Percentiles rank a stretch among this genome's conserved stretches.
Conservation (phyloP, 2,888 invertebrate species). For the Atethmia centrago region DNA sequence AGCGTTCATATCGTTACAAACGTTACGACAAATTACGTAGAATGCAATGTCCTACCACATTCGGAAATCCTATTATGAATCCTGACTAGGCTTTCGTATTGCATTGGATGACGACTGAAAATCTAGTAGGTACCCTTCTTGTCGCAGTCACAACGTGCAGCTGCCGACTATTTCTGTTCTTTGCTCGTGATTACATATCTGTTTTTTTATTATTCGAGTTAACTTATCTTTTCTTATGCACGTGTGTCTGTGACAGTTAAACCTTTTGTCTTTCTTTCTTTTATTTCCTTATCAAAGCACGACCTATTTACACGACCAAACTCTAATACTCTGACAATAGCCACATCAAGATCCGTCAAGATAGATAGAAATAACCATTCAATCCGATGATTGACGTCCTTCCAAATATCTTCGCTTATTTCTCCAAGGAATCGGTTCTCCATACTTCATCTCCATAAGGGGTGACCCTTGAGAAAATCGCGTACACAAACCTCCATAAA, state of each 20-base stretch:
- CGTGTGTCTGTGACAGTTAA: not conserved
- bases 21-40: not conserved
- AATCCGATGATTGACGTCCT: constrained; percentile 41
- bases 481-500: constrained; percentile 58
- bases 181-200: too few species aligned
- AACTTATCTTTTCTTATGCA: too few species aligned
- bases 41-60: not conserved
- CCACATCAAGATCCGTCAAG: constrained; percentile 7
- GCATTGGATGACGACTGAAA: too few species aligned
- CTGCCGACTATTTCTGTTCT: too few species aligned
- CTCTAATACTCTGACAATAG: constrained; percentile 30
- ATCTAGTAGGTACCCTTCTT: too few species aligned
- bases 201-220: too few species aligned
- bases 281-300: not conserved
- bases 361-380: constrained; percentile 19
- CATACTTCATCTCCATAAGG: constrained; percentile 50
- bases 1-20: not conserved
- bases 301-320: not conserved
- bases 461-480: constrained; percentile 45
- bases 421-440: constrained; percentile 52
- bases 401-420: constrained; percentile 45
- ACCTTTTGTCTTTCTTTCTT: too few species aligned
- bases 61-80: too few species aligned
- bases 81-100: too few species aligned
- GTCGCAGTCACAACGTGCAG: too few species aligned